phyloP scores from a whole-genome alignment of 2,113 vertebrate species.

The Gadus macrocephalus region DNA sequence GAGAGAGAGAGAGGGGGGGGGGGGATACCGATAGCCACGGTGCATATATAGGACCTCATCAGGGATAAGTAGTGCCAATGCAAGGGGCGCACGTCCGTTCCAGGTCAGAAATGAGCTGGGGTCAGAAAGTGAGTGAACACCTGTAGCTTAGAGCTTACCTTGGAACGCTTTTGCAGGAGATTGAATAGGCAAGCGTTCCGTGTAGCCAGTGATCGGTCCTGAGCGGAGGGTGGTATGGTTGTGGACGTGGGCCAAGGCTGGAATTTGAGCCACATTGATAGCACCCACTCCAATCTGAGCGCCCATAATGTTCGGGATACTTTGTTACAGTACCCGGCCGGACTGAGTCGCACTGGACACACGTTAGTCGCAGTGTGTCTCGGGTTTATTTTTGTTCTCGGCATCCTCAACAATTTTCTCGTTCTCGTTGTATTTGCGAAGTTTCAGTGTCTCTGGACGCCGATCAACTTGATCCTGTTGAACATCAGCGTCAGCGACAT shows the following conservation, averaged over 20 bases:
- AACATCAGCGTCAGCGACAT: conserved; percentile 75
- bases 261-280: conserved; percentile 59
- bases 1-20: too few species aligned
- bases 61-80: too few species aligned
- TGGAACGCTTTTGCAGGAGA: conserved; percentile 8
- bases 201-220: too few species aligned
- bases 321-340: conserved; percentile 25
- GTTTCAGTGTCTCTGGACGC: conserved; percentile 65
- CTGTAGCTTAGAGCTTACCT: too few species aligned
- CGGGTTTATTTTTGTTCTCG: conserved; percentile 64
- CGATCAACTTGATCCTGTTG: conserved; percentile 70
- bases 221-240: conserved; percentile 44
- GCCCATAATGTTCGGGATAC: conserved; percentile 27
- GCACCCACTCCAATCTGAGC: conserved; percentile 31
- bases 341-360: conserved; percentile 62
- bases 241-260: background rate
- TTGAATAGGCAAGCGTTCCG: background rate
- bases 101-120: too few species aligned
- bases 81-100: too few species aligned
- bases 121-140: too few species aligned
- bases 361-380: conserved; percentile 63
- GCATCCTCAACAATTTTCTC: conserved; percentile 62
- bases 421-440: conserved; percentile 58
- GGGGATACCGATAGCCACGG: too few species aligned
- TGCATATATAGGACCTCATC: too few species aligned